Evolutionary conservation across 2,888 invertebrate species (phyloP), one percentile per base, ranked within the genome.

Genomic region (Diplazon laetatorius): DNA sequence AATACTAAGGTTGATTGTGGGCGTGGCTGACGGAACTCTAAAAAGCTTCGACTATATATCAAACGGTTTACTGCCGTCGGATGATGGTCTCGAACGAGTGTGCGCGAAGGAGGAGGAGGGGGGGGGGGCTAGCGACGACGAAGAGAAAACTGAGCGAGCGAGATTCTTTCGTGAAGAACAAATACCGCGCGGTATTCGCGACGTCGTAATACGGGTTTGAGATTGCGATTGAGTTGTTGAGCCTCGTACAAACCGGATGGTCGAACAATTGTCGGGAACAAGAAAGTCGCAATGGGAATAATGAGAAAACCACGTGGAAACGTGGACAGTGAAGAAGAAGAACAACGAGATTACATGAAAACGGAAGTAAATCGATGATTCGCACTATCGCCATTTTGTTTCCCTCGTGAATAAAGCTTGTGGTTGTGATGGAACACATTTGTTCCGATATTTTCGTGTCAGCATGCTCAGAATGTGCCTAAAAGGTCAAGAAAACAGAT

Each of bases 21-120:
- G 91, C 91, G 91, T 90, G 91, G 87, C 90, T 89, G 91, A 91
- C 90, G 90, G 90, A 90, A 90, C 90, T 90, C 90, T 91, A 90
- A 91, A 91, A 91, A 90, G 88, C 89, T 89, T 90, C 89, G 89
- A 89, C 91, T 90, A 90, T 91, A 91, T 91, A 91, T 90, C 91
- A 90, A 90, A 90, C 86, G 88, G 90, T 91, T 91, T 91, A 90
- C 89, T 90, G 89, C 89, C 87, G 87, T 88, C 85, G 87, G 87
- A 89, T 87, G 89, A 89, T 88, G 87, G 71, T 72, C n/a, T n/a
- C n/a, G n/a, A n/a, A n/a, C n/a, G n/a, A n/a, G n/a, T n/a, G n/a
- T n/a, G n/a, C n/a, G n/a, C 63, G 75, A 72, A 75, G 71, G 74
- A 57, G 63, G 59, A 44, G 71, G 39, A 84, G 81, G 76, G 80